Base-by-base conservation (phyloP, 2,113 vertebrate species). In the Hippolais icterina region DNA sequence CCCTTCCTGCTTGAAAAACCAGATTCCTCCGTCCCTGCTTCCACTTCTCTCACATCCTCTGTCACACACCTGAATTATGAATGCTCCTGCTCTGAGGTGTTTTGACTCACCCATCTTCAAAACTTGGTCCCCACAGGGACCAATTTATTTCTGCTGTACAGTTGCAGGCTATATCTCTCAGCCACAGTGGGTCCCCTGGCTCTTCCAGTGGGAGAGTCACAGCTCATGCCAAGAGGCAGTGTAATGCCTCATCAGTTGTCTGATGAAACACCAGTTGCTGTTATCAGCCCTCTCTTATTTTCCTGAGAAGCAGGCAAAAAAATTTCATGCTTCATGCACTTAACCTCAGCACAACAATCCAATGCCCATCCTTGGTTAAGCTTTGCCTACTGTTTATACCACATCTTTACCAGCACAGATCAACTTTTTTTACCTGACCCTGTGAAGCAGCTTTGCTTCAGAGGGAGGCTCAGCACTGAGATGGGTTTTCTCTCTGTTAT, bases 251-350 rank as follows among this genome's bases (percentile, higher is more conserved):
- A n/a, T n/a, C n/a, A n/a, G n/a, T 75, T 87, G 4, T 69, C 65
- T 65, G 42, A 44, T 42, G 57, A 84, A 85, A 68, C 35, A 25
- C 22, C 29, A 64, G n/a, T 44, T 71, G 65, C 46, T 84, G 0
- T 71, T 57, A 46, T 53, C 81, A 85, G 31, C 49, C 23, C 65
- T 71, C 22, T 46, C 70, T 63, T 50, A 11, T 88, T 92, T 81
- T 91, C 28, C 63, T 61, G 39, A 65, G 82, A 83, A 83, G 31
- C 37, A 60, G 57, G 65, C 44, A 87, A 79, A 82, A 87, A 56
- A 50, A 29, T 11, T 4, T 56, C 5, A 3, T 33, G 11, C 44
- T 88, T 50, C 28, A 61, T 60, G 33, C 18, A 12, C 28, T 39
- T 56, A 46, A 29, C 53, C 31, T 71, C 61, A 75, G 44, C 31